phyloP scores from a whole-genome alignment of 2,797 vertebrate genomes.

The Lepus oiostolus region DNA sequence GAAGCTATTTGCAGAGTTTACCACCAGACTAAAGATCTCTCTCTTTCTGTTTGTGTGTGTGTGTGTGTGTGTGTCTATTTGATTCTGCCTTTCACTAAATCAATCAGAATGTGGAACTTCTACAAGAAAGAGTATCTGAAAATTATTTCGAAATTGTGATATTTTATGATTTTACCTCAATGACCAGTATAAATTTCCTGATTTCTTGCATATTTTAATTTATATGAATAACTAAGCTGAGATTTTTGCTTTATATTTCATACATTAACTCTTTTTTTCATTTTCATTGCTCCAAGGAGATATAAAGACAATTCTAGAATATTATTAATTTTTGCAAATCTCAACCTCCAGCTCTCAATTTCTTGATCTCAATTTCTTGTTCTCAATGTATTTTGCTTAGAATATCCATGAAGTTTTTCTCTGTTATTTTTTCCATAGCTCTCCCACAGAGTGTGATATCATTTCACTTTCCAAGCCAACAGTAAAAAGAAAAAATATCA shows the following conservation, averaged over 20 bases:
- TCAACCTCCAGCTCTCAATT: neutral
- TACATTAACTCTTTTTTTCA: neutral
- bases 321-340: neutral
- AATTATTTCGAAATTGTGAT: neutral
- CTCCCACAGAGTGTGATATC: neutral
- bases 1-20: too few species aligned
- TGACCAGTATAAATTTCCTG: neutral
- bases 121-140: neutral
- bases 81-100: neutral
- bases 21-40: neutral
- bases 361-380: neutral
- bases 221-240: neutral
- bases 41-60: neutral
- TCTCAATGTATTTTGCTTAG: neutral
- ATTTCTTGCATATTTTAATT: neutral
- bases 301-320: neutral
- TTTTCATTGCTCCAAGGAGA: neutral
- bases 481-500: conserved; percentile 14
- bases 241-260: neutral
- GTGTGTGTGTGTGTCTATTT: too few species aligned
- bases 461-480: neutral
- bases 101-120: neutral
- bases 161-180: neutral
- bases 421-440: neutral
- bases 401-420: neutral